These are phyloP conservation scores for Mystacornis crossleyi DNA, from an alignment of 2,113 vertebrate species.

Conservation along the genomic window DNA sequence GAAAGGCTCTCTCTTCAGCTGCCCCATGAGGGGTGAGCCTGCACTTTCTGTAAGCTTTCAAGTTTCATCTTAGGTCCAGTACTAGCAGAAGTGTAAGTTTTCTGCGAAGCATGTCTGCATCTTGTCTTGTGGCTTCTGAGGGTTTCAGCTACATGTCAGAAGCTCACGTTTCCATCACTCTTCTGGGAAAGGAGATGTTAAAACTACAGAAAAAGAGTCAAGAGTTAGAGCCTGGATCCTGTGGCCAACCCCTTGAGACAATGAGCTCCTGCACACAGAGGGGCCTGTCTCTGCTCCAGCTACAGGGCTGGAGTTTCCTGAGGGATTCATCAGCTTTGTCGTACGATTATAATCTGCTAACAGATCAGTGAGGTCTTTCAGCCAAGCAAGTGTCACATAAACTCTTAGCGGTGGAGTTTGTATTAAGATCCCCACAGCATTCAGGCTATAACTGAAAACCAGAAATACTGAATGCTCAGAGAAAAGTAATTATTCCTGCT, in stretches of 20 bases:
- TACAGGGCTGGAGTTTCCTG: neutral
- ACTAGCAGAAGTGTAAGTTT: neutral
- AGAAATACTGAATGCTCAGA: neutral
- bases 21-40: neutral
- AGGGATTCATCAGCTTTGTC: neutral
- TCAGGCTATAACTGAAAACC: neutral
- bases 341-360: neutral
- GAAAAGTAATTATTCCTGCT: neutral
- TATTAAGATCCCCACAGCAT: neutral
- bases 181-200: neutral
- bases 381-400: neutral
- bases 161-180: fast-evolving
- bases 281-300: neutral
- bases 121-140: neutral
- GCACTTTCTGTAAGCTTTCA: neutral
- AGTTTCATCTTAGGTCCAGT: neutral
- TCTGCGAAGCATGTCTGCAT: neutral
- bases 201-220: neutral
- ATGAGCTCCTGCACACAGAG: neutral
- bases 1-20: neutral
- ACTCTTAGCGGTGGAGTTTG: neutral
- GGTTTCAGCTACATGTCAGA: neutral
- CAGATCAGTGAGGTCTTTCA: neutral
- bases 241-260: neutral
- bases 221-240: neutral